Evolutionary conservation across 2,113 vertebrate species (phyloP), one percentile per base, ranked within the genome.

Genomic region (Montifringilla adamsi): DNA sequence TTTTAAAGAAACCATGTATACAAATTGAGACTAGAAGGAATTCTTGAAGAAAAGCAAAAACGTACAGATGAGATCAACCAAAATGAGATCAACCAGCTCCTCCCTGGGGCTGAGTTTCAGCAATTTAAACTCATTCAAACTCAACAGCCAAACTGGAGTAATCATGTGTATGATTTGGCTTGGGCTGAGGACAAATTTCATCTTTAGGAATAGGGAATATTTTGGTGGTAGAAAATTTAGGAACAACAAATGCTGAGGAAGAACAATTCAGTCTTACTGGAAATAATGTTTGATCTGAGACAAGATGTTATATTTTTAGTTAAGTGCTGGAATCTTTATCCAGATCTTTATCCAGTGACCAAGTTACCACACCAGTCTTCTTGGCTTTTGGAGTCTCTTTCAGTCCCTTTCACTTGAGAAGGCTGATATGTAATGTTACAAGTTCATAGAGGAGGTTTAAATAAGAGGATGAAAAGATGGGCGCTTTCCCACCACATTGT

Each of bases 1-100:
- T 96, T 97, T 96, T 94, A 87, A 97, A 89, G 92, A 91, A 96
- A 84, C 37, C 56, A 5, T 86, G 55, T 87, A 91, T 94, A 63
- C 55, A 94, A 97, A 91, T 33, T 83, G 53, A 85, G 15, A 47
- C 78, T 86, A 90, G 80, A 75, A 85, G 69, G 94, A 93, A 97
- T 89, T 94, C 76, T 83, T 93, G 89, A 93, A 93, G 93, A 93
- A 94, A 90, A 94, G 87, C 68, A 88, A 72, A 87, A 75, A 49
- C 3, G 1, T 78, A 35, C 37, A 59, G 39, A 41, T 41, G 39
- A 13, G 39, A 41, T 41, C 39, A 41, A 41, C 39, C 31, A 53
- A 75, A 75, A 90, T 27, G 15, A 87, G 27, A 73, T 78, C 37
- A 69, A 66, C 22, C 33, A 70, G 15, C 73, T 89, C 19, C 69